Conservation (phyloP, 2,113 vertebrate species). For the Callipepla californica region DNA sequence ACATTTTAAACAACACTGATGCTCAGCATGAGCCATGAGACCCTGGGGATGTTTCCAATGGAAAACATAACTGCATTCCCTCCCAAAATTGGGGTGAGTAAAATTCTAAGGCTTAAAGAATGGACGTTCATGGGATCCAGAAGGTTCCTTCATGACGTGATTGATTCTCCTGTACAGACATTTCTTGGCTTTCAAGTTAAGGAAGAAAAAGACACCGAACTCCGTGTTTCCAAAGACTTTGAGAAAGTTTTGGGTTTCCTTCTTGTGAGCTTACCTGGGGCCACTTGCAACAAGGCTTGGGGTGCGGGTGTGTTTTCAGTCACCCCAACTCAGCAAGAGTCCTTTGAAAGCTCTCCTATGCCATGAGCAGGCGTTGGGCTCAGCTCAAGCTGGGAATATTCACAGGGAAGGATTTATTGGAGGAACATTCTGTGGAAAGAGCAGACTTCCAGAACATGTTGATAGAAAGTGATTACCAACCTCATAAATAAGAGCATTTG, state of each 20-base stretch:
- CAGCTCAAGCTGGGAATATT: neutral
- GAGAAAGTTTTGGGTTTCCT: slow-evolving; percentile 6
- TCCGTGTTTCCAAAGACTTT: neutral
- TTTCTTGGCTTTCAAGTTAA: slow-evolving; percentile 12
- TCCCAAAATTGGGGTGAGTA: slow-evolving; percentile 36
- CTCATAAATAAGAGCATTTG: slow-evolving; percentile 45
- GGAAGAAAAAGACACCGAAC: neutral
- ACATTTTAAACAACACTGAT: slow-evolving; percentile 4
- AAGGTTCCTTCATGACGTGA: slow-evolving; percentile 24
- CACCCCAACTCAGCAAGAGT: slow-evolving; percentile 28
- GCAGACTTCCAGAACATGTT: slow-evolving; percentile 3
- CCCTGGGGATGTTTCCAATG: slow-evolving; percentile 33
- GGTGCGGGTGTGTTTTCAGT: slow-evolving; percentile 40
- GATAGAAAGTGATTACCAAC: slow-evolving; percentile 31
- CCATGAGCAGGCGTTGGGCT: neutral
- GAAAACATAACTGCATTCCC: slow-evolving; percentile 47
- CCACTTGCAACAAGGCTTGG: neutral
- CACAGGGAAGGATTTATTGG: neutral
- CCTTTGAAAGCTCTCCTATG: slow-evolving; percentile 47
- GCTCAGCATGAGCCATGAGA: slow-evolving; percentile 32
- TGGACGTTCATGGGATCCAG: neutral
- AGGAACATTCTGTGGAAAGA: slow-evolving; percentile 27
- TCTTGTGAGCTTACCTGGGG: neutral
- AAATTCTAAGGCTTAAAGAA: slow-evolving; percentile 32
- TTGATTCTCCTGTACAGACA: slow-evolving; percentile 34